Conservation (phyloP, 2,888 invertebrate species). For the Strigamia crassipes region DNA sequence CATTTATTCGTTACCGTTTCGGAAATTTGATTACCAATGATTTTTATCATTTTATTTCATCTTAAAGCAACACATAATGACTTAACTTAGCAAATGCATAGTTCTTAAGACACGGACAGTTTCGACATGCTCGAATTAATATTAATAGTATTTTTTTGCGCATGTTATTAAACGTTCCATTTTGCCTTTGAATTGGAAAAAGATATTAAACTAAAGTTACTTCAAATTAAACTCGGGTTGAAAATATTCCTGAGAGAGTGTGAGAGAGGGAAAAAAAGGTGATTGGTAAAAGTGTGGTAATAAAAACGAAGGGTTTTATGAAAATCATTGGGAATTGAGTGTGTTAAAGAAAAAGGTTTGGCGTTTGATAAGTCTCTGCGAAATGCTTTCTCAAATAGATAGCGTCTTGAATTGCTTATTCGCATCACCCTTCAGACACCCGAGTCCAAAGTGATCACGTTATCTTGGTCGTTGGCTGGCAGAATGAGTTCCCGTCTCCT, state of each 20-base stretch:
- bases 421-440: slow-evolving; percentile 22
- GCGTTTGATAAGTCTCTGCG: slow-evolving; percentile 8
- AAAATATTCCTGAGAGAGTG: neutral
- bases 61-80: too few species aligned
- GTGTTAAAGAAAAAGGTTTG: slow-evolving; percentile 15
- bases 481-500: slow-evolving; percentile 31
- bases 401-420: slow-evolving; percentile 29
- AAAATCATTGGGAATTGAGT: slow-evolving; percentile 15
- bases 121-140: neutral
- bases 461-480: slow-evolving; percentile 33
- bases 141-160: neutral
- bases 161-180: neutral
- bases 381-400: slow-evolving; percentile 33
- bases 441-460: slow-evolving; percentile 31
- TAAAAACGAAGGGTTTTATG: slow-evolving; percentile 23
- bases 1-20: too few species aligned
- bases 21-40: too few species aligned
- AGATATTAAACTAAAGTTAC: neutral
- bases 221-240: neutral
- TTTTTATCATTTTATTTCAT: too few species aligned
- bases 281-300: slow-evolving; percentile 23
- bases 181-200: neutral
- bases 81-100: too few species aligned
- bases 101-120: neutral
- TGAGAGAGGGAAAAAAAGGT: neutral